Base-by-base conservation (phyloP, 2,113 vertebrate genomes). In the Oriolus oriolus region DNA sequence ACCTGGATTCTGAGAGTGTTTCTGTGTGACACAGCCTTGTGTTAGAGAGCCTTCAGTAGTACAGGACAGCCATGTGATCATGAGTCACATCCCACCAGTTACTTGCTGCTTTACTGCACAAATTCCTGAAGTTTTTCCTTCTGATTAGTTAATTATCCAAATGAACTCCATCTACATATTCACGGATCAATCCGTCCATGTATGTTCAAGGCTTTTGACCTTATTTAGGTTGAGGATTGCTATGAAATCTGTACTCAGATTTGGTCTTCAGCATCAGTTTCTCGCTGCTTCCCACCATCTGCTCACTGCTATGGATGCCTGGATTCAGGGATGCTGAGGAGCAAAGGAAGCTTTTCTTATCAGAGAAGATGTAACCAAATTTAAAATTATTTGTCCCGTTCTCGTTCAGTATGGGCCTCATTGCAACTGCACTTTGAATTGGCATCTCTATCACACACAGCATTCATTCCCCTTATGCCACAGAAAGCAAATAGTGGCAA, bases 401-500 rank as follows among this genome's bases (percentile, higher is more conserved):
- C 80, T 70, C 47, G 15, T 91, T 93, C 89, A 87, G 76, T 68
- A 30, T 76, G 70, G 47, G 16, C 74, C 27, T 90, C 70, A 28
- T 18, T 7, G 11, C 65, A 89, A 39, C 33, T 39, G 24, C 15
- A 2, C 42, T 56, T 63, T n/a, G 74, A 83, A 61, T 70, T 79
- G 35, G 30, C 57, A 24, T 45, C 57, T 52, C 1, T 57, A 0
- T 96, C 94, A 87, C 2, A 5, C 83, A 23, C 86, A 85, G 64
- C 87, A 74, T 95, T 97, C 73, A 37, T 97, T 97, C 96, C 70
- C 71, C 93, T 97, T 93, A 42, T 75, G 96, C 87, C 87, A 90
- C 93, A 89, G 96, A 97, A 95, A 94, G 96, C 92, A 96, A 97
- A 94, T 26, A 96, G 93, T 96, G 88, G 94, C 89, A 96, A 97